Evolutionary conservation across 2,888 invertebrate species (phyloP).

Genomic region (Lydus trimaculatus): DNA sequence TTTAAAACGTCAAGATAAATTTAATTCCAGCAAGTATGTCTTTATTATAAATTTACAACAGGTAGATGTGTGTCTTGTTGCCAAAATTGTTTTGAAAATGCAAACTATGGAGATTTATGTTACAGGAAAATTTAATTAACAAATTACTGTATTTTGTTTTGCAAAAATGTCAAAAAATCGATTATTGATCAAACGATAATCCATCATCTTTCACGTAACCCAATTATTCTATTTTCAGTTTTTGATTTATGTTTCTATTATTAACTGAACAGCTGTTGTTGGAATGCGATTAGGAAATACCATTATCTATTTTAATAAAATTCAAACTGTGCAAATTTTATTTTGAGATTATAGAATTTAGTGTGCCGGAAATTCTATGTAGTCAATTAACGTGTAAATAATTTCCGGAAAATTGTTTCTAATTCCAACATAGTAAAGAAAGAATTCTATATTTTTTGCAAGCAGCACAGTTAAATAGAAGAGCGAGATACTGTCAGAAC

Average conservation of each 20-base stretch:
- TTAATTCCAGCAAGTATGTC: neutral
- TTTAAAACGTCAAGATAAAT: conserved; percentile 11
- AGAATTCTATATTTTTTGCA: neutral
- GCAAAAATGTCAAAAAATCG: neutral
- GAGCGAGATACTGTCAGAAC: neutral
- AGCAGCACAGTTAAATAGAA: neutral
- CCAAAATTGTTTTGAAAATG: neutral
- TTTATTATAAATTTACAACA: neutral
- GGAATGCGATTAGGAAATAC: neutral
- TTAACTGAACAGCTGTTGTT: neutral
- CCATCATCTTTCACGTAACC: neutral
- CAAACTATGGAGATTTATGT: neutral
- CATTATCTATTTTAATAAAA: neutral
- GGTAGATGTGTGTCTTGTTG: neutral
- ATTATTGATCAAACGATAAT: neutral
- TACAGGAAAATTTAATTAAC: neutral
- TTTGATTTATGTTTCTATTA: neutral
- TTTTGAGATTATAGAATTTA: neutral
- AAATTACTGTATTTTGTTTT: neutral
- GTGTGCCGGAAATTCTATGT: neutral
- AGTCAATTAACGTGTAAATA: neutral
- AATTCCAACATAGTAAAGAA: neutral
- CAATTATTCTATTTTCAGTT: neutral
- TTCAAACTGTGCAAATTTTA: neutral
- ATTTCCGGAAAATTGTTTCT: neutral